phyloP scores from a whole-genome alignment of 92 coral and sea anemone genomes.

The Metridium senile region DNA sequence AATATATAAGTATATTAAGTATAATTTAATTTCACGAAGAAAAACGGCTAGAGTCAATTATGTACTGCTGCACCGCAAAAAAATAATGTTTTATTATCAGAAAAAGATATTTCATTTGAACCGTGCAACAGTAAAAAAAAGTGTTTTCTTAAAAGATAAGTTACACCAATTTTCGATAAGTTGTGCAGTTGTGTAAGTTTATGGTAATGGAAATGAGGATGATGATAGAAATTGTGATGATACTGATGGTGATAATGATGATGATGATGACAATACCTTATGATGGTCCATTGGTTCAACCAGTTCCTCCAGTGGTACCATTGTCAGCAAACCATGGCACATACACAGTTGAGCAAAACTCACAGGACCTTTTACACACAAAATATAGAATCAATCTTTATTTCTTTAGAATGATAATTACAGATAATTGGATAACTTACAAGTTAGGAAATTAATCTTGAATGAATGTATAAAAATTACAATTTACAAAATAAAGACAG shows the following conservation, averaged over 20 bases:
- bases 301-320: slow-evolving; percentile 68
- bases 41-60: too few species aligned
- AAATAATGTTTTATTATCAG: too few species aligned
- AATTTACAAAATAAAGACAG: too few species aligned
- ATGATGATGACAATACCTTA: slow-evolving; percentile 32
- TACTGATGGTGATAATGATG: neutral
- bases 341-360: slow-evolving; percentile 83
- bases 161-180: neutral
- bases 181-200: neutral
- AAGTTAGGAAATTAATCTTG: too few species aligned
- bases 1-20: too few species aligned
- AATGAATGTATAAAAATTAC: too few species aligned
- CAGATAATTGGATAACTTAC: too few species aligned
- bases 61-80: too few species aligned
- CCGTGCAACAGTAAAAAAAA: too few species aligned
- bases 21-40: too few species aligned
- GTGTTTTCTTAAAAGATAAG: neutral
- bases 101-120: too few species aligned
- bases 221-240: neutral
- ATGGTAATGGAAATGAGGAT: neutral
- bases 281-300: slow-evolving; percentile 22
- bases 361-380: slow-evolving; percentile 30
- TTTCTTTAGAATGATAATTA: too few species aligned
- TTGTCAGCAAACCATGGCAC: slow-evolving; percentile 87
- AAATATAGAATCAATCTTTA: neutral